These are phyloP conservation scores for Euschistus heros DNA, from an alignment of 1,140 invertebrate genomes.

Conservation along the genomic window DNA sequence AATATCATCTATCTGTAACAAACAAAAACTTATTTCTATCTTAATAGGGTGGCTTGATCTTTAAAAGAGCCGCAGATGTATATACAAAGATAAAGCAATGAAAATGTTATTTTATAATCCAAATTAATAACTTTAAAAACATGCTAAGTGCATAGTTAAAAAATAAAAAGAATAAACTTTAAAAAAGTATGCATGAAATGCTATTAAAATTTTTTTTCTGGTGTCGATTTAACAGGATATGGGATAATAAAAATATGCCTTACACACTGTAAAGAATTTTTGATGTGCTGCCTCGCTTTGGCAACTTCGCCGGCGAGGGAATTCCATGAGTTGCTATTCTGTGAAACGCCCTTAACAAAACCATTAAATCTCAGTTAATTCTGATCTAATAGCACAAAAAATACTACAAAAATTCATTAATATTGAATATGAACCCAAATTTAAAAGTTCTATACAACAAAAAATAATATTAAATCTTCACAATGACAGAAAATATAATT, in stretches of 20 bases:
- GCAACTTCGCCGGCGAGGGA: conserved; percentile 44
- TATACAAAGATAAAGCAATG: no score
- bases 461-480: not conserved
- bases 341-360: conserved; percentile 23
- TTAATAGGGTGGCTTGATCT: no score
- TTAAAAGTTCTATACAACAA: not conserved
- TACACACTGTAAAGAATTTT: conserved; percentile 46
- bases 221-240: not conserved
- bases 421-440: not conserved
- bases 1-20: conserved; percentile 32
- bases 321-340: conserved; percentile 26
- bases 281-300: conserved; percentile 45
- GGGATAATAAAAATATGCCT: conserved; percentile 30
- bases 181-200: conserved; percentile 3
- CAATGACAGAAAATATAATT: not conserved
- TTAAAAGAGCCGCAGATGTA: no score
- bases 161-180: not conserved
- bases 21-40: conserved; percentile 1
- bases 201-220: not conserved
- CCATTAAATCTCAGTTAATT: conserved; percentile 8
- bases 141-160: conserved; percentile 4
- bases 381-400: not conserved
- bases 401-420: not conserved
- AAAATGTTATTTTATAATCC: no score
- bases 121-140: not conserved